These are phyloP conservation scores for Mormyrus proboscirostris DNA, from an alignment of 2,797 vertebrate genomes.

Conservation along the genomic window DNA sequence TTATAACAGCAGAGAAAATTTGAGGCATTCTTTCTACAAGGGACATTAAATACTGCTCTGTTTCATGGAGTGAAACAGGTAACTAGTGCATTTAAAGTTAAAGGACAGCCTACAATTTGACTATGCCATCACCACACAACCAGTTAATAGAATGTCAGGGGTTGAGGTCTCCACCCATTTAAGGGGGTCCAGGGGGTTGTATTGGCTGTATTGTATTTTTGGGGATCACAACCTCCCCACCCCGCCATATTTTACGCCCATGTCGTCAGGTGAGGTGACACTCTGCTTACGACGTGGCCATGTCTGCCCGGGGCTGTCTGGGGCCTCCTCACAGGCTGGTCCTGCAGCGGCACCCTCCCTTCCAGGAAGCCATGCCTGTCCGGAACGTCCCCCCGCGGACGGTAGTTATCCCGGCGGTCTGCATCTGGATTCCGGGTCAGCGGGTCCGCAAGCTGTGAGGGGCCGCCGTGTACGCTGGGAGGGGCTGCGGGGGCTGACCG, in stretches of 20 bases:
- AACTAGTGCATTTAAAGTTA: neutral
- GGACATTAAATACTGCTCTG: neutral
- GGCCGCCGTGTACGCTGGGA: neutral
- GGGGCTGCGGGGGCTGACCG: neutral
- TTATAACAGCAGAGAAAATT: neutral
- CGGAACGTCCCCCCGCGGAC: constrained; percentile 17
- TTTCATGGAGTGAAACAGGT: neutral
- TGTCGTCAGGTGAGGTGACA: neutral
- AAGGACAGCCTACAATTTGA: neutral
- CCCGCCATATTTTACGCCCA: neutral
- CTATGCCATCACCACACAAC: neutral
- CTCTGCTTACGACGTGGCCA: neutral
- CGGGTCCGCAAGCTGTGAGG: neutral
- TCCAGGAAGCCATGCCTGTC: constrained; percentile 1
- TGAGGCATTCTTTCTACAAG: neutral
- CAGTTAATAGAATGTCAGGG: no score
- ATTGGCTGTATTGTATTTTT: no score
- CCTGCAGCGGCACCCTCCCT: neutral
- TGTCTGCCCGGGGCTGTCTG: neutral
- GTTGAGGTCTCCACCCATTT: no score
- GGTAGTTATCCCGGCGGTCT: constrained; percentile 6
- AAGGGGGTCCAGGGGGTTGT: no score
- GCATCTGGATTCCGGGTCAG: neutral
- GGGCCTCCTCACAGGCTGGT: neutral
- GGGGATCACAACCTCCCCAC: no score